Percentiles rank a stretch among this genome's conserved stretches.
These are phyloP conservation scores for Portevinia maculata DNA, from an alignment of 2,888 invertebrate species.

Conservation along the genomic window DNA sequence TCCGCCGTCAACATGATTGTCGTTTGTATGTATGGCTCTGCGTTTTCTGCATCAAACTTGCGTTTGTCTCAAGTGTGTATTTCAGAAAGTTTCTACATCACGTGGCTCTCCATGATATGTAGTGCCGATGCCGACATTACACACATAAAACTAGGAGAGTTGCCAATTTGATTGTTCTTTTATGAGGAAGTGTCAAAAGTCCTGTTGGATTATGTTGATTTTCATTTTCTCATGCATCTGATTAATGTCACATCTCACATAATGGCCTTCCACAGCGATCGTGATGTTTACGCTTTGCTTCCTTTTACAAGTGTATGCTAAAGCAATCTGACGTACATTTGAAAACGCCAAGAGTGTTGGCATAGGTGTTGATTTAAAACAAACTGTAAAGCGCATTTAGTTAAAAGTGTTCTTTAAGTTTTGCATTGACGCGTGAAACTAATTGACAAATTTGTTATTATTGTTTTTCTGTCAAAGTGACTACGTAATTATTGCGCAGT, in stretches of 20 bases:
- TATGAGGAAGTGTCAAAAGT: background rate
- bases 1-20: background rate
- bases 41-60: conserved; percentile 2
- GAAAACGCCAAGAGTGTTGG: conserved; percentile 32
- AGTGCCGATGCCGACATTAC: conserved; percentile 18
- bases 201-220: background rate
- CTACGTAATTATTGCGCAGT: background rate
- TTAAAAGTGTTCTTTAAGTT: conserved; percentile 18
- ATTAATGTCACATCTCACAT: background rate
- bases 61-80: conserved; percentile 32
- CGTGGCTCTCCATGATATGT: conserved; percentile 43
- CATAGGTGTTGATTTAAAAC: conserved; percentile 12
- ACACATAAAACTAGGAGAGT: conserved; percentile 18
- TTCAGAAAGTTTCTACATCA: conserved; percentile 52
- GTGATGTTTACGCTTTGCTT: conserved; percentile 4
- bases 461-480: conserved; percentile 3
- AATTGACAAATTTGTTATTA: conserved; percentile 15
- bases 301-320: background rate
- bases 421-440: conserved; percentile 32
- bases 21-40: background rate
- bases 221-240: too few species aligned
- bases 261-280: background rate
- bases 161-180: conserved; percentile 15
- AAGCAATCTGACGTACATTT: conserved; percentile 13
- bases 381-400: conserved; percentile 31